phyloP scores from a whole-genome alignment of 2,797 vertebrate genomes.

The Hirundo rustica region DNA sequence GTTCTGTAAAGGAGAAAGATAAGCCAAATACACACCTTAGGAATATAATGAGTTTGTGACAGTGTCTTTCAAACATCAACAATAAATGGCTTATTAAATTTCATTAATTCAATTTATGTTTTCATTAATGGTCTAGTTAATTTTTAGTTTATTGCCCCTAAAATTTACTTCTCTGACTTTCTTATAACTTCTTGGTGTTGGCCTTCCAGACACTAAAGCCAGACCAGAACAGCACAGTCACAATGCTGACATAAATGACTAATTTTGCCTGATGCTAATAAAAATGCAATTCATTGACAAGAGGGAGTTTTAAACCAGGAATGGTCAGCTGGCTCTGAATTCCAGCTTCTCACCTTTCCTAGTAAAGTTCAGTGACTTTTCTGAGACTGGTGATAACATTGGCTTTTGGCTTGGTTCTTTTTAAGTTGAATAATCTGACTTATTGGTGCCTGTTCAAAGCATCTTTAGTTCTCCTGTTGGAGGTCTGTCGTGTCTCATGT shows the following conservation, averaged over 20 bases:
- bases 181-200: not conserved
- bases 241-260: not conserved
- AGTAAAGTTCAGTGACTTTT: not conserved
- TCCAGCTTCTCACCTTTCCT: not conserved
- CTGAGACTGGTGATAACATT: not conserved
- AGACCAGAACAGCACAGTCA: not conserved
- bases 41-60: not conserved
- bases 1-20: not conserved
- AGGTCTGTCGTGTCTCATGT: not conserved
- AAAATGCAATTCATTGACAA: not conserved
- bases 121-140: not conserved
- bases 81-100: not conserved
- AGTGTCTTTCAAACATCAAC: not conserved
- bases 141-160: not conserved
- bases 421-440: not conserved
- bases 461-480: not conserved
- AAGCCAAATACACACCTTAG: not conserved
- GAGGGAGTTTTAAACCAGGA: not conserved
- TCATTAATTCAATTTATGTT: not conserved
- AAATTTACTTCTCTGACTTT: not conserved
- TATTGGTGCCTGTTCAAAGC: not conserved
- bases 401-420: not conserved
- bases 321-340: not conserved
- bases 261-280: not conserved
- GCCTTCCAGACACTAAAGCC: not conserved